phyloP scores from a whole-genome alignment of 2,888 invertebrate species.

The Lymantria dispar region DNA sequence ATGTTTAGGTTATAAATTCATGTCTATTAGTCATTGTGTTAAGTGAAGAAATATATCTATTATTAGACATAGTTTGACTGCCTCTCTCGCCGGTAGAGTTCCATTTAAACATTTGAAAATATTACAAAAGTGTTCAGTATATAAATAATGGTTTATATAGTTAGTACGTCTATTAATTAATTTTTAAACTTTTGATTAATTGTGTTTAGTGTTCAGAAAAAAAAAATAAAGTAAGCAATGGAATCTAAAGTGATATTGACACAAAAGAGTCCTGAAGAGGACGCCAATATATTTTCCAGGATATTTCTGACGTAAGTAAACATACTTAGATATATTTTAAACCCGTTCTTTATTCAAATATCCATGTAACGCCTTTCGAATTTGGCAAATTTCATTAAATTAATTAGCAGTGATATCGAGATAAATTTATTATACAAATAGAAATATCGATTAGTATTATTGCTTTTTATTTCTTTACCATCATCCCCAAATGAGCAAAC shows the following conservation, averaged over 20 bases:
- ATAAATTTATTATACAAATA: too few species aligned
- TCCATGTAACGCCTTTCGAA: background rate
- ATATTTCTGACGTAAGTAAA: conserved; percentile 84
- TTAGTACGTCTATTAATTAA: background rate
- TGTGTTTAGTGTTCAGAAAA: background rate
- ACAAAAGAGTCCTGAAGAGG: conserved; percentile 82
- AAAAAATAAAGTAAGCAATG: conserved; percentile 54
- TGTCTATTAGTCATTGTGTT: background rate
- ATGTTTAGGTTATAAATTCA: background rate
- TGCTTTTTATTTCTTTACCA: too few species aligned
- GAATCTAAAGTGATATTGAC: conserved; percentile 83
- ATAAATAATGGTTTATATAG: background rate
- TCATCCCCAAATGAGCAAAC: too few species aligned
- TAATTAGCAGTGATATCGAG: too few species aligned
- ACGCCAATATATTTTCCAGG: conserved; percentile 82
- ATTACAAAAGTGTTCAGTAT: background rate
- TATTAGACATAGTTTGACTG: background rate
- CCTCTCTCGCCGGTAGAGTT: background rate
- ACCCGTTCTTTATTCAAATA: background rate
- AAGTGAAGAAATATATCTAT: background rate
- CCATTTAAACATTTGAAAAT: background rate
- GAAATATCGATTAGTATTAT: too few species aligned
- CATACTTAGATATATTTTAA: background rate
- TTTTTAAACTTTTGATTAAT: background rate
- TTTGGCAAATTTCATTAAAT: background rate